Evolutionary conservation across 2,797 vertebrate genomes (phyloP), one percentile per base, ranked within the genome.

Genomic region (Australoheros facetus): DNA sequence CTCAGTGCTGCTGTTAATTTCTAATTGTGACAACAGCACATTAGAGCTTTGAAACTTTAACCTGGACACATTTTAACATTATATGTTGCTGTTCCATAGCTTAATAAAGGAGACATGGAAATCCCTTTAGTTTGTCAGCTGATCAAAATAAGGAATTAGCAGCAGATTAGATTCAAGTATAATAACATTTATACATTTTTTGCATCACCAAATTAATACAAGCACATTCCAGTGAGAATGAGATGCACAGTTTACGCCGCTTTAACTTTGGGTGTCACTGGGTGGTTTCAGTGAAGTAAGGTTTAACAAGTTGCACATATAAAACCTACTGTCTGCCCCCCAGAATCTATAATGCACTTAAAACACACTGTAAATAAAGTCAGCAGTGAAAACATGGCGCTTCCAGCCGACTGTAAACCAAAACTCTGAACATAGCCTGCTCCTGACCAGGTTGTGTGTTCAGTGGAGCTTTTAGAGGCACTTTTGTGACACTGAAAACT

Each of bases 401-500:
- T n/a, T 34, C 34, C 34, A 37, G 34, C 34, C 3, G 8, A 37
- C 7, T 32, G 7, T 37, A 37, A 37, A 3, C 34, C 34, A 37
- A 37, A 37, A 37, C 34, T 37, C 34, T 37, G 34, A 37, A 37
- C 34, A 37, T 9, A 10, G 9, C 34, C 34, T 37, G 34, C 34
- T 37, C 34, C 34, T 2, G 9, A 37, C 34, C 34, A 37, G 34
- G 34, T 37, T 10, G 6, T 37, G 34, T 37, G 34, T 9, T 37
- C 34, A 37, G 34, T 23, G 23, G 34, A 62, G 0, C 34, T 16
- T 39, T 23, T 7, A 62, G 21, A 62, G 59, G n/a, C 37, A 39
- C n/a, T 23, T 23, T 9, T 5, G 34, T 23, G n/a, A 62, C 0
- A 1, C 59, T 14, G 7, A 62, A 62, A 39, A 4, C 4, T 39